Percentiles rank a stretch among this genome's conserved stretches.
Conservation (phyloP, 2,797 vertebrate genomes). For the Danio choprae region DNA sequence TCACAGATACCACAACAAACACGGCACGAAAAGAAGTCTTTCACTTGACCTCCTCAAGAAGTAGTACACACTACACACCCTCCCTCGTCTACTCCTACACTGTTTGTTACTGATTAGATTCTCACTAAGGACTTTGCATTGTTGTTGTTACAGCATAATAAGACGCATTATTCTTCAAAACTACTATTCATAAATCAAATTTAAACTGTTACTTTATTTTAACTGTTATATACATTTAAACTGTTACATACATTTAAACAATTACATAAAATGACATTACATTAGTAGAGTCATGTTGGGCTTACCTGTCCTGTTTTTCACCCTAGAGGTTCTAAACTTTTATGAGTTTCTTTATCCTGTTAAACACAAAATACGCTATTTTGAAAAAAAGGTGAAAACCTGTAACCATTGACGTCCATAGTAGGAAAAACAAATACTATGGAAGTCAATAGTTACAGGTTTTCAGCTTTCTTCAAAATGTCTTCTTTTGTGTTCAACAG, state of each 20-base stretch:
- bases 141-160: conserved; percentile 5
- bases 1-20: neutral
- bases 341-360: too few species aligned
- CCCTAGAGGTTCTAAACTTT: too few species aligned
- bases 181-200: neutral
- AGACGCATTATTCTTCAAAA: neutral
- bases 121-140: conserved; percentile 20
- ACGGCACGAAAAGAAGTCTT: conserved; percentile 49
- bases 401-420: too few species aligned
- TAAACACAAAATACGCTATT: too few species aligned
- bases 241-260: too few species aligned
- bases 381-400: too few species aligned
- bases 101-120: conserved; percentile 43
- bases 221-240: too few species aligned
- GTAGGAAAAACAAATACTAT: too few species aligned
- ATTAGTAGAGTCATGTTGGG: neutral
- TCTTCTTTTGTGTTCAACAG: too few species aligned
- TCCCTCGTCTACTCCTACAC: conserved; percentile 1
- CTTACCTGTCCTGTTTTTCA: conserved; percentile 3
- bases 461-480: too few species aligned
- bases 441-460: too few species aligned
- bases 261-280: neutral
- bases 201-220: neutral
- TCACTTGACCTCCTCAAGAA: conserved; percentile 61
- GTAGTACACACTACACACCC: conserved; percentile 40